Evolutionary conservation across 1,140 invertebrate genomes (phyloP).

Genomic region (Drosophila simulans): DNA sequence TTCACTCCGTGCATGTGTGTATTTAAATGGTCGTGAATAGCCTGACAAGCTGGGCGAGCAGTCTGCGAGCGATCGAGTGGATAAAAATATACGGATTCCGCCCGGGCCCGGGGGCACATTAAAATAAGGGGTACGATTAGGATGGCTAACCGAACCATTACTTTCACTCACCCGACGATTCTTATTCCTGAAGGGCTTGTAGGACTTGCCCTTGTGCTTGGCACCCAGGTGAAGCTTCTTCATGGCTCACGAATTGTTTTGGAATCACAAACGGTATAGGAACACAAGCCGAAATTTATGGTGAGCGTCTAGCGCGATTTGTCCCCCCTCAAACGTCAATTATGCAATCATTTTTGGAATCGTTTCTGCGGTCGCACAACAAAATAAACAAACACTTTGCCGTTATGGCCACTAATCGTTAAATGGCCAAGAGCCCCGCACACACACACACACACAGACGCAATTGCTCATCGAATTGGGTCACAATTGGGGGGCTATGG

Average conservation of each 20-base stretch:
- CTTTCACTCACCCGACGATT: conserved; percentile 68
- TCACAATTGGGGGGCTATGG: conserved; percentile 21
- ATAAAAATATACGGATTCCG: conserved; percentile 75
- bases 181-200: conserved; percentile 78
- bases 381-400: conserved; percentile 73
- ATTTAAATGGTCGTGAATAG: conserved; percentile 38
- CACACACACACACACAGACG: background rate
- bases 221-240: conserved; percentile 78
- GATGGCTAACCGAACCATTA: background rate
- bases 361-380: conserved; percentile 24
- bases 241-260: conserved; percentile 43
- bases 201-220: conserved; percentile 70
- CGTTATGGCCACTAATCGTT: conserved; percentile 57
- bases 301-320: conserved; percentile 6
- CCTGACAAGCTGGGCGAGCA: conserved; percentile 56
- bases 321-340: conserved; percentile 41
- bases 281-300: background rate
- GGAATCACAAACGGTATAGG: conserved; percentile 2
- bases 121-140: background rate
- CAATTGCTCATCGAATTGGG: conserved; percentile 20
- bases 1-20: conserved; percentile 12
- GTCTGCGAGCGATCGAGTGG: conserved; percentile 65
- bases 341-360: conserved; percentile 72
- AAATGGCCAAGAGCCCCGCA: conserved; percentile 30
- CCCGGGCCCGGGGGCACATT: conserved; percentile 49